phyloP scores from a whole-genome alignment of 1,140 invertebrate genomes.

The Aphelinus atriplicis region DNA sequence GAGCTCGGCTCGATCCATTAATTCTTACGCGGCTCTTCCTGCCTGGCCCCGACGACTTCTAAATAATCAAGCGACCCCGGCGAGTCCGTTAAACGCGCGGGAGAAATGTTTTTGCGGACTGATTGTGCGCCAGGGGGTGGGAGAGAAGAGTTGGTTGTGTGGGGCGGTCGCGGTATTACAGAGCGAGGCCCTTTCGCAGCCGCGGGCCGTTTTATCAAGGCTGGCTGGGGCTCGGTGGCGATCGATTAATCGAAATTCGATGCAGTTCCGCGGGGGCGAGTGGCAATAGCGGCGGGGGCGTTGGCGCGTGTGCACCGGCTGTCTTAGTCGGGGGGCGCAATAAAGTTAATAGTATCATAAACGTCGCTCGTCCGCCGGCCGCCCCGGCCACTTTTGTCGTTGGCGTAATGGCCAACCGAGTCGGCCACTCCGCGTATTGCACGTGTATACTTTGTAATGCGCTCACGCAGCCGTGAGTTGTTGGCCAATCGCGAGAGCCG shows the following conservation, averaged over 20 bases:
- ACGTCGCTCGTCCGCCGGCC: slow-evolving; percentile 49
- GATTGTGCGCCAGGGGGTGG: too few relatives aligned
- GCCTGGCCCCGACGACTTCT: too few relatives aligned
- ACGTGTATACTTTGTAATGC: slow-evolving; percentile 22
- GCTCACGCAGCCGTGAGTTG: background rate
- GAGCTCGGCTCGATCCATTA: too few relatives aligned
- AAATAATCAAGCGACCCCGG: too few relatives aligned
- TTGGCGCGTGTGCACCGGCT: background rate
- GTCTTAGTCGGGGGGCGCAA: slow-evolving; percentile 44
- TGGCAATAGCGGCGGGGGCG: background rate
- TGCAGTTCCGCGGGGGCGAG: slow-evolving; percentile 26
- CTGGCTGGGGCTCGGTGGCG: background rate
- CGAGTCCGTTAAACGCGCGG: too few relatives aligned
- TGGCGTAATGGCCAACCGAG: slow-evolving; percentile 17
- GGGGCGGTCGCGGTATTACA: too few relatives aligned
- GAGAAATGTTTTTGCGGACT: too few relatives aligned
- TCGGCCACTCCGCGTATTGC: background rate
- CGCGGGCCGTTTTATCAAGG: slow-evolving; percentile 57
- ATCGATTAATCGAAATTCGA: slow-evolving; percentile 62
- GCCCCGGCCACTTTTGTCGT: slow-evolving; percentile 50
- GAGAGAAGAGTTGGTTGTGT: too few relatives aligned
- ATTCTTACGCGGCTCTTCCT: too few relatives aligned
- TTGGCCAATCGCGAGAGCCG: background rate
- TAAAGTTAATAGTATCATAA: slow-evolving; percentile 59
- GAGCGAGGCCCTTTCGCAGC: slow-evolving; percentile 44